phyloP scores from a whole-genome alignment of 2,888 invertebrate species.

The Aromia moschata region DNA sequence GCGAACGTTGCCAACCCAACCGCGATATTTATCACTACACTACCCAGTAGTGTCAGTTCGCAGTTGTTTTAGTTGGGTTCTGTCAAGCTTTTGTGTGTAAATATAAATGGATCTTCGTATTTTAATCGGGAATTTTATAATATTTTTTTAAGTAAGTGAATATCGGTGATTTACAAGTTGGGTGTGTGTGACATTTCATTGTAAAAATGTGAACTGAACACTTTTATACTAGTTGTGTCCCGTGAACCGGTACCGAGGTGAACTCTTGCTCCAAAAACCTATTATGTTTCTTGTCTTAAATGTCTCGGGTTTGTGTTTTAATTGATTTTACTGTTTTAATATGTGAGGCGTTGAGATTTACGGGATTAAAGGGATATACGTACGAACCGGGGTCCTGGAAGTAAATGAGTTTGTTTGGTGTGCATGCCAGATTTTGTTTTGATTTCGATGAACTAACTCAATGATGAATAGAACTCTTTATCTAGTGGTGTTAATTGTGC shows the following conservation, averaged over 20 bases:
- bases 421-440: constrained; percentile 16
- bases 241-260: constrained; percentile 37
- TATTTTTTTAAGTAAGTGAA: background rate
- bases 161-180: background rate
- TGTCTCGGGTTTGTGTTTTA: constrained; percentile 2
- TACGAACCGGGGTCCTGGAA: background rate
- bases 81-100: constrained; percentile 25
- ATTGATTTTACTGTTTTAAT: constrained; percentile 5
- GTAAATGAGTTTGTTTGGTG: constrained; percentile 4
- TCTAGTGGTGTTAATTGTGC: constrained; percentile 24
- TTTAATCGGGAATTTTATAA: constrained; percentile 1
- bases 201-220: constrained; percentile 28
- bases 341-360: background rate
- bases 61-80: constrained; percentile 1
- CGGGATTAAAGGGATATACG: constrained; percentile 4
- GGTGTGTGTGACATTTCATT: background rate
- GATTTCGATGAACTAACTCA: constrained; percentile 11
- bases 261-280: constrained; percentile 40
- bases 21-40: background rate
- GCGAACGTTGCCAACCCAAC: background rate
- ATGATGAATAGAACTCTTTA: constrained; percentile 33
- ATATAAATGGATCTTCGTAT: constrained; percentile 15
- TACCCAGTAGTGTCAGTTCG: constrained; percentile 10
- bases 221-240: constrained; percentile 21
- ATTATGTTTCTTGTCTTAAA: constrained; percentile 8